phyloP scores from a whole-genome alignment of 2,888 invertebrate species.

The Eledone cirrhosa region DNA sequence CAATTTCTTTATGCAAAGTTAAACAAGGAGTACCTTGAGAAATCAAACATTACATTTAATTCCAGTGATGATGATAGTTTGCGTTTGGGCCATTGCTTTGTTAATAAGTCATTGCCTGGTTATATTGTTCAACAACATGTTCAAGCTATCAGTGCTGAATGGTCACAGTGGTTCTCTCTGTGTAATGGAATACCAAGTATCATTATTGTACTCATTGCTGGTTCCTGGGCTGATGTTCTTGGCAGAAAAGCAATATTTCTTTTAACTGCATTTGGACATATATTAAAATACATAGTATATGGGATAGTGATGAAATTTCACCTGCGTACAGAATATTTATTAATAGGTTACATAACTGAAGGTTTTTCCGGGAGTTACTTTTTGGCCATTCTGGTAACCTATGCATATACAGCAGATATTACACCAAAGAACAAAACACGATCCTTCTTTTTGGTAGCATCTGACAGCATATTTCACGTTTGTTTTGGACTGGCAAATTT shows the following conservation, averaged over 20 bases:
- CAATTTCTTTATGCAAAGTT: neutral
- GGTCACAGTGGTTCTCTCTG: constrained; percentile 15
- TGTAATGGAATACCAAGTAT: constrained; percentile 5
- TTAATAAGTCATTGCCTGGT: constrained; percentile 1
- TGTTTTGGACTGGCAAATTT: constrained; percentile 30
- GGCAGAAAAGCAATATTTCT: constrained; percentile 1
- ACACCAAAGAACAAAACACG: constrained; percentile 23
- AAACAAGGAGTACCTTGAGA: neutral
- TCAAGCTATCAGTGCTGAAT: constrained; percentile 15
- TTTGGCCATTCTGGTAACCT: constrained; percentile 13
- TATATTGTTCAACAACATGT: constrained; percentile 6
- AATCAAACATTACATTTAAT: neutral
- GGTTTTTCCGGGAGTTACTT: constrained; percentile 25
- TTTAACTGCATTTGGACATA: neutral
- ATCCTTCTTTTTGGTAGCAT: neutral
- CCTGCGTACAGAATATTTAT: neutral
- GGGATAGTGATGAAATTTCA: neutral
- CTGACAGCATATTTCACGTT: neutral
- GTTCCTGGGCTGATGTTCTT: constrained; percentile 22
- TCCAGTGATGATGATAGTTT: neutral
- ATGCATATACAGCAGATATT: constrained; percentile 31
- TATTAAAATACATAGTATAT: neutral
- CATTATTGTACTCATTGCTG: neutral
- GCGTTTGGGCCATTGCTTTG: neutral
- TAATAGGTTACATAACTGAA: constrained; percentile 10